Conservation (phyloP, 2,888 invertebrate genomes). For the Crioceris asparagi region DNA sequence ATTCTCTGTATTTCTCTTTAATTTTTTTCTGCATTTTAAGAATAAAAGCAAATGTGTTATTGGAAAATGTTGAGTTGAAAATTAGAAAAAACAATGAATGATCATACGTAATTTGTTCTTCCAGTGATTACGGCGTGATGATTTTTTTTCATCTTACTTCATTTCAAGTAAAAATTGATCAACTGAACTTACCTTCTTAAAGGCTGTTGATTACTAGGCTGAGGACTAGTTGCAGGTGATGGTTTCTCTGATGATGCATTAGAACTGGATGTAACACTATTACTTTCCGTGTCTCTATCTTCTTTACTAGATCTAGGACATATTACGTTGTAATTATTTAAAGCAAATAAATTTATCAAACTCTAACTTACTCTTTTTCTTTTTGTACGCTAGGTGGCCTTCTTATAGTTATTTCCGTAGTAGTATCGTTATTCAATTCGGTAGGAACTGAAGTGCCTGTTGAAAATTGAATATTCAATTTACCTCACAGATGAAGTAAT, state of each 20-base stretch:
- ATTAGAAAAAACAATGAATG: too few relatives aligned
- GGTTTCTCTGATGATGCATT: constrained; percentile 28
- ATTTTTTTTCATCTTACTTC: too few relatives aligned
- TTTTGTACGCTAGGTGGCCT: constrained; percentile 12
- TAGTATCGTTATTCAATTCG: constrained; percentile 2
- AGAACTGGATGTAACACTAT: too few relatives aligned
- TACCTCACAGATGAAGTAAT: too few relatives aligned
- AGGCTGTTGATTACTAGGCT: constrained; percentile 36
- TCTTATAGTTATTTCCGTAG: constrained; percentile 13
- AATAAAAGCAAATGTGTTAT: too few relatives aligned
- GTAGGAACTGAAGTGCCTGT: background rate
- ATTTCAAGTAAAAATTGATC: too few relatives aligned
- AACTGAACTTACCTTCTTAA: constrained; percentile 40
- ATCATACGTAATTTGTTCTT: too few relatives aligned
- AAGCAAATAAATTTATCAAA: background rate
- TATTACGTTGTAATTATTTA: background rate
- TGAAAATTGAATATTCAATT: background rate
- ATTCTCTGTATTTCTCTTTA: too few relatives aligned
- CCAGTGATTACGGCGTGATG: too few relatives aligned
- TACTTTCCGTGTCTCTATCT: background rate
- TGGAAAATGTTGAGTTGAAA: too few relatives aligned
- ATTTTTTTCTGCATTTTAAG: too few relatives aligned
- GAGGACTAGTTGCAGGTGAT: constrained; percentile 32
- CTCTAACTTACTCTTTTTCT: background rate
- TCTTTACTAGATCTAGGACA: constrained; percentile 4